Evolutionary conservation across 2,888 invertebrate species (phyloP), one percentile per base, ranked within the genome.

Genomic region (Calliscelio sp.): DNA sequence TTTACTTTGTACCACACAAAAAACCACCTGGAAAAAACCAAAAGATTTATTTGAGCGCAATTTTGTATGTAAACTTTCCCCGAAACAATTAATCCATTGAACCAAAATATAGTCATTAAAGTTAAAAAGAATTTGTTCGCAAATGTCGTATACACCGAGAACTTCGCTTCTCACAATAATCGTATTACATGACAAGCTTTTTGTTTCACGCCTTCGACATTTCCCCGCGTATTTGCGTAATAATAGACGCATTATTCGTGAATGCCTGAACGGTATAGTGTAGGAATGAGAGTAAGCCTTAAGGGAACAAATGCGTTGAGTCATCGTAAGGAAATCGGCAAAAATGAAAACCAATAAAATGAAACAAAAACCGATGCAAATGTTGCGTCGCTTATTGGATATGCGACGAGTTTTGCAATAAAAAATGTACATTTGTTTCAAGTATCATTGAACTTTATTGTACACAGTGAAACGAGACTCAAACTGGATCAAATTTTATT

Each of bases 81-180:
- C 53, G 41, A 74, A 74, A 25, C 74, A 18, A 53, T 73, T 49
- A 57, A 59, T 74, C 28, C 61, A 49, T 51, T 44, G 35, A 38
- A 32, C 14, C 14, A 24, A 61, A 73, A 59, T 51, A 51, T 16
- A 61, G 49, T 24, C 61, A 73, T 49, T 61, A 61, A 46, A 22
- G 20, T 20, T 11, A 24, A n/a, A 66, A 24, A 22, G 49, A 32
- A 35, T 66, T 66, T 20, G 49, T 0, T 49, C 0, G 28, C 25
- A 28, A 28, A 44, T 46, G 10, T 18, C 18, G 5, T 10, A 5
- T 46, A 46, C 46, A 6, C 7, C 3, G 20, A 20, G 20, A 46
- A 22, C 22, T 24, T 24, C 14, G 44, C 16, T 38, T 38, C 46
- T 4, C 11, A 49, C 49, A 55, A 55, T 16, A 28, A 55, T 28